These are phyloP conservation scores for Hyppa rectilinea DNA, from an alignment of 2,888 invertebrate genomes.

Conservation along the genomic window DNA sequence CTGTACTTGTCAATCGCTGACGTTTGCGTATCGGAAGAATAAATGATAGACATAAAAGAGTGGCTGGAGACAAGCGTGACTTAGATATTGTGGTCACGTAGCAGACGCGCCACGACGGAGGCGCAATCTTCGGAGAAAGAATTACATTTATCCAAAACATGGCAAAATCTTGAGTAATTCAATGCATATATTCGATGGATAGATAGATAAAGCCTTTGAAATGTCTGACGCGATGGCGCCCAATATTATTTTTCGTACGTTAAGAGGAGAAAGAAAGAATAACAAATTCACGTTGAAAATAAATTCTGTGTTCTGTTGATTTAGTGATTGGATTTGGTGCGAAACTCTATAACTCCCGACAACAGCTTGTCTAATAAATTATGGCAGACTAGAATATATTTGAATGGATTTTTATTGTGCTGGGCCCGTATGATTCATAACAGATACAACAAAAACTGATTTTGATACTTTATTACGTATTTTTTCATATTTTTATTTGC, in stretches of 20 bases:
- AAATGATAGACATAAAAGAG: conserved; percentile 87
- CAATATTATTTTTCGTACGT: conserved; percentile 49
- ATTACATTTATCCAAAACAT: conserved; percentile 89
- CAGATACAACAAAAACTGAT: conserved; percentile 46
- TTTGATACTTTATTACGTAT: conserved; percentile 27
- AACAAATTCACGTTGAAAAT: conserved; percentile 60
- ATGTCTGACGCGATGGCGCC: conserved; percentile 52
- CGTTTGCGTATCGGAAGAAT: conserved; percentile 86
- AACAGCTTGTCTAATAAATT: conserved; percentile 67
- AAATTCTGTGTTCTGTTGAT: conserved; percentile 66
- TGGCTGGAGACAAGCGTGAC: conserved; percentile 82
- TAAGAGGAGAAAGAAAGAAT: conserved; percentile 39
- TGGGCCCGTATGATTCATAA: conserved; percentile 46
- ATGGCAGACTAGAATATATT: conserved; percentile 51
- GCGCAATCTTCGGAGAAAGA: conserved; percentile 88
- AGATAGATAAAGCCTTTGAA: conserved; percentile 53
- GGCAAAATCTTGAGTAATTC: conserved; percentile 87
- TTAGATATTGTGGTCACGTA: conserved; percentile 88
- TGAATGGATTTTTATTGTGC: conserved; percentile 60
- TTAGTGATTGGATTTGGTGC: conserved; percentile 71
- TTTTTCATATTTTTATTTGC: conserved; percentile 43
- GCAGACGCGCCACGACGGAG: conserved; percentile 79
- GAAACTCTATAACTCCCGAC: conserved; percentile 63
- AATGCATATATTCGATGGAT: conserved; percentile 81
- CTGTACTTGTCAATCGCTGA: conserved; percentile 90